Evolutionary conservation across 1,140 invertebrate genomes (phyloP).

Genomic region (Belonocnema kinseyi): DNA sequence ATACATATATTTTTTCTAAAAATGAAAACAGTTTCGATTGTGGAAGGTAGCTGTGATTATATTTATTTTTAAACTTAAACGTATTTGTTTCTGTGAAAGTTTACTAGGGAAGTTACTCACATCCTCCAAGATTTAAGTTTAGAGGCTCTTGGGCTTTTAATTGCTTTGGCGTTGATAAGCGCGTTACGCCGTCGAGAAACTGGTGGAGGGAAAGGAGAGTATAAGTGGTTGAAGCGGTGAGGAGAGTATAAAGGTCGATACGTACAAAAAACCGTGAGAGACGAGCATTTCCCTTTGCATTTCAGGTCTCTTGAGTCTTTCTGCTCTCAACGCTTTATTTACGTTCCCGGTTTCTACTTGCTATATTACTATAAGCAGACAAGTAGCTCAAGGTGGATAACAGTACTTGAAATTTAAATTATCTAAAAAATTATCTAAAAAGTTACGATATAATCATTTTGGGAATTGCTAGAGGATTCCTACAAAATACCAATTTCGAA

Average conservation of each 20-base stretch:
- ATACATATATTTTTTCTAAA: too few species aligned
- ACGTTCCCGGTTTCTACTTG: too few species aligned
- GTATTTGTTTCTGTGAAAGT: conserved; percentile 13
- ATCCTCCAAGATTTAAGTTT: conserved; percentile 23
- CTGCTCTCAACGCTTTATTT: too few species aligned
- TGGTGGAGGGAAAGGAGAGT: neutral
- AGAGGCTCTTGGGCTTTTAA: conserved; percentile 29
- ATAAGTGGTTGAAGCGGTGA: conserved; percentile 27
- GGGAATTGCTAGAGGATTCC: too few species aligned
- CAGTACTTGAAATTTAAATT: too few species aligned
- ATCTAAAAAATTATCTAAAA: too few species aligned
- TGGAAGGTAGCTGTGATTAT: neutral
- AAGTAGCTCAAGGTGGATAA: too few species aligned
- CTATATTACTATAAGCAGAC: too few species aligned
- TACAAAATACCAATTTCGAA: too few species aligned
- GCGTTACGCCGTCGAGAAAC: conserved; percentile 24
- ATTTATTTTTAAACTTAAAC: neutral
- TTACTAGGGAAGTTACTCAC: conserved; percentile 25
- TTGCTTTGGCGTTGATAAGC: conserved; percentile 28
- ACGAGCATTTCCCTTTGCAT: conserved; percentile 6
- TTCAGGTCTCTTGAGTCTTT: neutral
- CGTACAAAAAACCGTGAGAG: conserved; percentile 30
- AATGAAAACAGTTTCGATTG: too few species aligned
- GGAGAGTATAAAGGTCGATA: conserved; percentile 32
- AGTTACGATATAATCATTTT: too few species aligned